These are phyloP conservation scores for Zoanthus sociatus DNA, from an alignment of 92 coral and sea anemone species.

Conservation along the genomic window DNA sequence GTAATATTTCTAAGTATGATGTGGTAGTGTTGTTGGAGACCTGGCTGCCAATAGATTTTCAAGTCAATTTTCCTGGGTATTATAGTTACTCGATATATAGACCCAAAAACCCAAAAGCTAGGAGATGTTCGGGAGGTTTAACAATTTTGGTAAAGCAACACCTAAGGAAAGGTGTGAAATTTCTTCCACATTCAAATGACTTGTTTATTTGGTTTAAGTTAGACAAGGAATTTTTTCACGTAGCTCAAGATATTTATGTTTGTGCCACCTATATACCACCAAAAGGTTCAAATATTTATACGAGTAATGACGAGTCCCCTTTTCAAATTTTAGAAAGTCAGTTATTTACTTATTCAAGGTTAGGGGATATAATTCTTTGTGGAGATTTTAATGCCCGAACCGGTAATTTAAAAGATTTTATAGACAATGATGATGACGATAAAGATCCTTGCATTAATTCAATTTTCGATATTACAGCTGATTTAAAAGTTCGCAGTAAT, in stretches of 20 bases:
- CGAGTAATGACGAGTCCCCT: background rate
- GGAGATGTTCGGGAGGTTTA: background rate
- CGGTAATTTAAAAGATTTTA: too few species aligned
- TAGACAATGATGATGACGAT: too few species aligned
- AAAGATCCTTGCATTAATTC: too few species aligned
- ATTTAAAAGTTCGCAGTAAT: too few species aligned
- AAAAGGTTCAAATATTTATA: background rate
- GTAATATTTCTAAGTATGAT: background rate
- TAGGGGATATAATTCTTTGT: slow-evolving; percentile 1
- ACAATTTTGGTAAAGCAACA: background rate
- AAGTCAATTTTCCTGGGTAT: background rate
- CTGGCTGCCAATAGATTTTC: background rate
- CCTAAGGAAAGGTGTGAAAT: background rate
- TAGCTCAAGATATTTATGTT: background rate
- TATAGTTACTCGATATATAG: background rate
- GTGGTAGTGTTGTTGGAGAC: background rate
- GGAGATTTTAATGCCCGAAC: background rate
- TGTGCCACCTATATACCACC: background rate
- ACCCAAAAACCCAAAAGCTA: slow-evolving; percentile 3
- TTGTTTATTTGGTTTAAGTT: background rate
- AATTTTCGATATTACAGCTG: too few species aligned
- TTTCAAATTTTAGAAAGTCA: background rate
- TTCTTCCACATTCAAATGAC: background rate
- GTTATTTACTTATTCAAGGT: background rate
- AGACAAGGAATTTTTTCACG: background rate